Base-by-base conservation (phyloP, 2,888 invertebrate genomes). In the Shargacucullia verbasci region DNA sequence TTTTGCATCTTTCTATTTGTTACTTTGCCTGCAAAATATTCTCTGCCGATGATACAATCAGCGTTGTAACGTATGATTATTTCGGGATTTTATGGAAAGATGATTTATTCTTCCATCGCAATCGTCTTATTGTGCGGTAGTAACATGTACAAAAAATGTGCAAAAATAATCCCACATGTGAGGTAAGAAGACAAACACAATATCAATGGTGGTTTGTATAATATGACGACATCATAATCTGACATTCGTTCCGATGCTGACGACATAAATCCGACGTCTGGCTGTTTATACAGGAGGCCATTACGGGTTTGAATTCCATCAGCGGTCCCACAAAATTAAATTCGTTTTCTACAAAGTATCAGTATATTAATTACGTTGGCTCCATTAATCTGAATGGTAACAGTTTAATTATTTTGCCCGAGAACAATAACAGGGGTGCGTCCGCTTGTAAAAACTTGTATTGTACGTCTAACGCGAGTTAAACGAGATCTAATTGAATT, bases 401-500 rank as follows among this genome's bases (percentile, higher is more conserved):
- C 56, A 44, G 56, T 55, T 14, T 39, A 43, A 76, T 76, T 66
- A 76, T 73, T 71, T 70, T 67, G 59, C 53, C 53, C 43, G 41
- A 40, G 56, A 52, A 70, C 70, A 68, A 73, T 71, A 77, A 73
- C 71, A 76, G 68, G 50, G 55, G 69, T 44, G 44, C 43, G 53
- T 61, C 44, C 33, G 47, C 54, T 56, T 61, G 68, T 74, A 78
- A 73, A 71, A 79, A 78, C 59, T 76, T 73, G 48, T 73, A 55
- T 76, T 73, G 49, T 73, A 55, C 56, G 11, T 41, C 56, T 60
- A 50, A 53, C 33, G 46, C 29, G 38, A 57, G 46, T 70, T 48
- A 49, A 69, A 72, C 63, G 70, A 70, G 63, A 52, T 60, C 62
- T 81, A 81, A 82, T 82, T 77, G 75, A 70, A 77, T 79, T 66